These are phyloP conservation scores for Phoxinus phoxinus DNA, from an alignment of 2,113 vertebrate genomes.

Conservation along the genomic window DNA sequence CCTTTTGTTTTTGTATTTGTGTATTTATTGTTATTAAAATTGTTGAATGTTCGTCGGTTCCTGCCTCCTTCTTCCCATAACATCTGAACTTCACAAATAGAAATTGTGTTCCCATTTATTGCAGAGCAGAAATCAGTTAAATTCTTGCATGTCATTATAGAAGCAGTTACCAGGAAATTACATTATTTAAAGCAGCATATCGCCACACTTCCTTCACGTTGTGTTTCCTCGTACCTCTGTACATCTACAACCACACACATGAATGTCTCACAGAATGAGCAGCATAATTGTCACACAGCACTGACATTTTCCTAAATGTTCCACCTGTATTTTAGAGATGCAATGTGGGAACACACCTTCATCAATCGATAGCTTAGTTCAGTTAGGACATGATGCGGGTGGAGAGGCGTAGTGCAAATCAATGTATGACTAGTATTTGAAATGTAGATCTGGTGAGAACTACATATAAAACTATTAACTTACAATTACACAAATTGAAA, in stretches of 20 bases:
- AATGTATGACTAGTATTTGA: too few species aligned
- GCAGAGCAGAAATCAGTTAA: conserved; percentile 3
- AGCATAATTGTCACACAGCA: not conserved
- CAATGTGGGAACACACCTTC: not conserved
- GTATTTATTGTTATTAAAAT: too few species aligned
- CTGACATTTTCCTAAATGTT: not conserved
- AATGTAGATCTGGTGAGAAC: too few species aligned
- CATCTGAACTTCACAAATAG: too few species aligned
- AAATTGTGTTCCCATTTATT: not conserved
- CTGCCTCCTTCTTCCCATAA: too few species aligned
- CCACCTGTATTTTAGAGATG: not conserved
- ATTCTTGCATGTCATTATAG: not conserved
- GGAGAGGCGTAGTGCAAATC: too few species aligned
- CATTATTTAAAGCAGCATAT: not conserved
- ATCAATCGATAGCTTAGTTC: not conserved
- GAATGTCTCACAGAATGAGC: not conserved
- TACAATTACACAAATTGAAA: too few species aligned
- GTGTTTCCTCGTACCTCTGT: not conserved
- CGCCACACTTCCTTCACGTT: not conserved
- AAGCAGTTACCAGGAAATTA: not conserved
- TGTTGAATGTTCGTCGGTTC: too few species aligned
- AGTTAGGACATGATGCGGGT: too few species aligned
- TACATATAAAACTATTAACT: too few species aligned
- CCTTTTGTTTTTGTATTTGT: too few species aligned
- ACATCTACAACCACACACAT: not conserved